These are phyloP conservation scores for Fulica atra DNA, from an alignment of 2,113 vertebrate species.

Conservation along the genomic window DNA sequence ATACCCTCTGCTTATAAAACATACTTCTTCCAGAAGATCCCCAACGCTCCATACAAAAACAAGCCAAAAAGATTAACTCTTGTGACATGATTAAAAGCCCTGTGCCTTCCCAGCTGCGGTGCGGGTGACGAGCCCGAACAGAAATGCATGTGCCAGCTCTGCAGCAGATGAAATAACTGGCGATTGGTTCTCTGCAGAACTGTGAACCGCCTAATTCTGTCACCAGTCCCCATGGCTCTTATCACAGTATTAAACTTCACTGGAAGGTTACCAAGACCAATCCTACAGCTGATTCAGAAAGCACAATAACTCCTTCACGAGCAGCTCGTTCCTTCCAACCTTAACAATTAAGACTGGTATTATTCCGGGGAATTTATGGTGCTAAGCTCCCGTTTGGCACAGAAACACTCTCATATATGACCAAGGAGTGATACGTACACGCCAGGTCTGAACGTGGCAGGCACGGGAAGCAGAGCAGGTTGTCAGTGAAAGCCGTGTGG, in stretches of 20 bases:
- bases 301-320: accelerated
- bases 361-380: background rate
- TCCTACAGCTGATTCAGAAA: conserved; percentile 8
- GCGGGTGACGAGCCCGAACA: background rate
- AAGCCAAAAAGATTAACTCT: background rate
- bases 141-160: background rate
- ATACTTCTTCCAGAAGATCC: background rate
- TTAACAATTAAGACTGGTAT: background rate
- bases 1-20: background rate
- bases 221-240: background rate
- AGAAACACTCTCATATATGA: background rate
- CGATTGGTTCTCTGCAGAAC: background rate
- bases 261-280: background rate
- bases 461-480: background rate
- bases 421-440: background rate
- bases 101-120: background rate
- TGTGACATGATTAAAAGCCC: background rate
- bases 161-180: background rate
- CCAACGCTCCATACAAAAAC: background rate
- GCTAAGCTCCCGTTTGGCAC: background rate
- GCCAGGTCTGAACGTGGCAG: accelerated
- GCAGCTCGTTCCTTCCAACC: background rate
- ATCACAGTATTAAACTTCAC: conserved; percentile 3
- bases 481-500: accelerated
- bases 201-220: background rate